Conservation (phyloP, 1,140 invertebrate genomes). For the Calliphora vicina region DNA sequence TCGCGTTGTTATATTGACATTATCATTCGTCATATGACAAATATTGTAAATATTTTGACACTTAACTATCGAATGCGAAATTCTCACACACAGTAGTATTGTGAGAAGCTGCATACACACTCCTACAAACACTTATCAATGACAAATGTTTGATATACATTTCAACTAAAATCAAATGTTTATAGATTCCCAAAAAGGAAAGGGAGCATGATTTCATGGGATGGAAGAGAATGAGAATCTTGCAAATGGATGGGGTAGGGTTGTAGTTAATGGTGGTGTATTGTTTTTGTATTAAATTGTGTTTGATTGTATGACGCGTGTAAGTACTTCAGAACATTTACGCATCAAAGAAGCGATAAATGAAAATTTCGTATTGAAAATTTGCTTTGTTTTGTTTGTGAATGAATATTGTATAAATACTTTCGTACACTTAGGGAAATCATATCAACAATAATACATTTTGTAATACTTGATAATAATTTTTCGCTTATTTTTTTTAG, state of each 20-base stretch:
- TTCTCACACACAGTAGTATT: background rate
- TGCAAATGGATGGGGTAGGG: too few relatives aligned
- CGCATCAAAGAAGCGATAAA: conserved; percentile 37
- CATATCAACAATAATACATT: background rate
- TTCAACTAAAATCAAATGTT: background rate
- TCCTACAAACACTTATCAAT: background rate
- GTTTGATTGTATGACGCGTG: conserved; percentile 36
- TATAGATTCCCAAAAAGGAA: background rate
- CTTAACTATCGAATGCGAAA: conserved; percentile 42
- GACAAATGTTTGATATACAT: background rate
- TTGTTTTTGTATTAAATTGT: conserved; percentile 28
- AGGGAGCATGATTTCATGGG: background rate
- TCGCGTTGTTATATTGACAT: background rate
- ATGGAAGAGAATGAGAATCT: background rate
- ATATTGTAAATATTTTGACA: conserved; percentile 58
- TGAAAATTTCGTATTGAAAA: background rate
- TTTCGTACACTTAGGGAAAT: background rate
- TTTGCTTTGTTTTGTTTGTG: background rate
- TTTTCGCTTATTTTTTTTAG: too few relatives aligned
- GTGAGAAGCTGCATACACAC: background rate
- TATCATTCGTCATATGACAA: conserved; percentile 26
- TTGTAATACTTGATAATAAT: too few relatives aligned
- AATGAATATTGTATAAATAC: background rate
- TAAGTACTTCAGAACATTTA: conserved; percentile 40
- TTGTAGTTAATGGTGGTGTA: conserved; percentile 42